These are phyloP conservation scores for Norana najaformis DNA, from an alignment of 2,888 invertebrate species.

Conservation along the genomic window DNA sequence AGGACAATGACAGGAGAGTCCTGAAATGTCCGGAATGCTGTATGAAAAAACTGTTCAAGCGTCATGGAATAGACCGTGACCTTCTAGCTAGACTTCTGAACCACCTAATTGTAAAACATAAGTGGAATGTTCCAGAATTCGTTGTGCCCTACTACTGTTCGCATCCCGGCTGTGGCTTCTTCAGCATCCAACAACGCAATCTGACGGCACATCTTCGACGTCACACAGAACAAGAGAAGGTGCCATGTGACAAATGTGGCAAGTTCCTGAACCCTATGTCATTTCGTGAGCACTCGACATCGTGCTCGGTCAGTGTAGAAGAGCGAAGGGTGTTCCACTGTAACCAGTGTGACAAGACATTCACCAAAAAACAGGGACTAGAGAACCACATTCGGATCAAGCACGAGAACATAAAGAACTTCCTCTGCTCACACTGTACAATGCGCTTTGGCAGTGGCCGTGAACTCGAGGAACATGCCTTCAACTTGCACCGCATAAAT, in stretches of 20 bases:
- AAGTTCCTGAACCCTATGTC: neutral
- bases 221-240: conserved; percentile 16
- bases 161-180: neutral
- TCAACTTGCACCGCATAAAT: conserved; percentile 22
- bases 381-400: conserved; percentile 16
- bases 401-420: conserved; percentile 26
- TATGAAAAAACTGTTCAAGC: neutral
- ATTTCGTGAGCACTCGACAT: neutral
- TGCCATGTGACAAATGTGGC: neutral
- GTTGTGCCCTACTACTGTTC: conserved; percentile 21
- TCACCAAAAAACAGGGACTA: conserved; percentile 14
- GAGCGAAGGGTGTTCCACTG: conserved; percentile 19
- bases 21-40: neutral
- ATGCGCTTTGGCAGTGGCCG: neutral
- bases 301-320: neutral
- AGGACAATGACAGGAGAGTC: neutral
- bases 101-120: conserved; percentile 23
- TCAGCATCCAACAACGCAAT: neutral
- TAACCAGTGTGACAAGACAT: conserved; percentile 22
- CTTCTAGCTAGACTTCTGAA: neutral
- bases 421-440: conserved; percentile 27
- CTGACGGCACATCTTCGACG: neutral
- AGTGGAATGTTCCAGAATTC: conserved; percentile 21
- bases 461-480: conserved; percentile 24
- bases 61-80: neutral